Percentiles rank a stretch among this genome's conserved stretches.
These are phyloP conservation scores for Sesia apiformis DNA, from an alignment of 2,888 invertebrate genomes.

Conservation along the genomic window DNA sequence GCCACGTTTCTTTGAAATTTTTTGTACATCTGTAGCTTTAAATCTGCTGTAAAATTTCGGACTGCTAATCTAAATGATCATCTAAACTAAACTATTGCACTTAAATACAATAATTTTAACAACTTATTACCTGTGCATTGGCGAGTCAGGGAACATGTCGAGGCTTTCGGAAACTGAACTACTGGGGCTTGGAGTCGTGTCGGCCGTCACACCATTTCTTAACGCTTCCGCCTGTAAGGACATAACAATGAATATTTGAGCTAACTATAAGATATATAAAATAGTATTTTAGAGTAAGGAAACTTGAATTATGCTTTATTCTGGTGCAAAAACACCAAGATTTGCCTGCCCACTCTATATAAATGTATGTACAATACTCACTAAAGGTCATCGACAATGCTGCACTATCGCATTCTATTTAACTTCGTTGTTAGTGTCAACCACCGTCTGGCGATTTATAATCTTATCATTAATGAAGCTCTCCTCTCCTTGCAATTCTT, in stretches of 20 bases:
- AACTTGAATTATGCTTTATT: too few species aligned
- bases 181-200: slow-evolving; percentile 90
- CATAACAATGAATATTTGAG: not conserved
- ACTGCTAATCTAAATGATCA: slow-evolving; percentile 8
- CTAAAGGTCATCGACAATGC: too few species aligned
- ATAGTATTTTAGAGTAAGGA: too few species aligned
- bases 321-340: too few species aligned
- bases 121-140: slow-evolving; percentile 80
- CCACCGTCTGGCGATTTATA: too few species aligned
- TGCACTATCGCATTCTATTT: too few species aligned
- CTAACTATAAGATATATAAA: too few species aligned
- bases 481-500: too few species aligned
- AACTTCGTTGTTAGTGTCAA: too few species aligned
- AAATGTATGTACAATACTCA: too few species aligned
- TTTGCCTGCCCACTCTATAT: too few species aligned
- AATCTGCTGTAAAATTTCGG: not conserved
- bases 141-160: slow-evolving; percentile 93
- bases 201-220: slow-evolving; percentile 77
- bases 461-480: too few species aligned
- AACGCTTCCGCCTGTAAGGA: slow-evolving; percentile 59
- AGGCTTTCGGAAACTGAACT: slow-evolving; percentile 93
- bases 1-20: slow-evolving; percentile 44
- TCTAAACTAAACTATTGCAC: slow-evolving; percentile 8
- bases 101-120: not conserved
- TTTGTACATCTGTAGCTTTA: slow-evolving; percentile 29